Conservation (phyloP, 2,113 vertebrate species). For the Microcebus tavaratra region DNA sequence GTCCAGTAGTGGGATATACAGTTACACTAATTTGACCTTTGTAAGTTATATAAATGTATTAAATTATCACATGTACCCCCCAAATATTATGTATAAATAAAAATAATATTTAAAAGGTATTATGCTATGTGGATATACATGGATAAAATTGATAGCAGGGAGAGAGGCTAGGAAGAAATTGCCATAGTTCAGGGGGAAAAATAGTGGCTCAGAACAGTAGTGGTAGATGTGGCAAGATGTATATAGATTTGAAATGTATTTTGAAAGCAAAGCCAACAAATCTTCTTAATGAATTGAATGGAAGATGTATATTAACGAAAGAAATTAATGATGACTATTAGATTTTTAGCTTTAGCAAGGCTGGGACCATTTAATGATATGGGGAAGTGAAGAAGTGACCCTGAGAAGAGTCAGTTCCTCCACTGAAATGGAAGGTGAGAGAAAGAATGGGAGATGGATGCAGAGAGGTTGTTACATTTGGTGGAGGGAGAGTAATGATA, state of each 20-base stretch:
- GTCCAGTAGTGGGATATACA: too few species aligned
- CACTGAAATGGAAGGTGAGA: neutral
- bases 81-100: too few species aligned
- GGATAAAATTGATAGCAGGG: neutral
- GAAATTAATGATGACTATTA: neutral
- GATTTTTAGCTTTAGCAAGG: neutral
- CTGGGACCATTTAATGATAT: neutral
- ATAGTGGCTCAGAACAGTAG: neutral
- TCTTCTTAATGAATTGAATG: neutral
- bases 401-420: neutral
- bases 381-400: neutral
- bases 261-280: neutral
- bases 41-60: too few species aligned
- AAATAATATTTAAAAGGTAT: neutral
- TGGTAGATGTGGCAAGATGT: neutral
- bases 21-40: too few species aligned
- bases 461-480: neutral
- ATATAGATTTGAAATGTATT: neutral
- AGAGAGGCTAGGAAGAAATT: neutral
- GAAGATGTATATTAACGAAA: neutral
- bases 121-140: neutral
- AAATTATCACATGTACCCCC: too few species aligned
- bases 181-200: too few species aligned
- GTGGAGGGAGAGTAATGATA: rapidly evolving
- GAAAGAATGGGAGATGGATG: neutral